Evolutionary conservation across 2,888 invertebrate species (phyloP), one percentile per base, ranked within the genome.

Genomic region (Bombylius discolor): DNA sequence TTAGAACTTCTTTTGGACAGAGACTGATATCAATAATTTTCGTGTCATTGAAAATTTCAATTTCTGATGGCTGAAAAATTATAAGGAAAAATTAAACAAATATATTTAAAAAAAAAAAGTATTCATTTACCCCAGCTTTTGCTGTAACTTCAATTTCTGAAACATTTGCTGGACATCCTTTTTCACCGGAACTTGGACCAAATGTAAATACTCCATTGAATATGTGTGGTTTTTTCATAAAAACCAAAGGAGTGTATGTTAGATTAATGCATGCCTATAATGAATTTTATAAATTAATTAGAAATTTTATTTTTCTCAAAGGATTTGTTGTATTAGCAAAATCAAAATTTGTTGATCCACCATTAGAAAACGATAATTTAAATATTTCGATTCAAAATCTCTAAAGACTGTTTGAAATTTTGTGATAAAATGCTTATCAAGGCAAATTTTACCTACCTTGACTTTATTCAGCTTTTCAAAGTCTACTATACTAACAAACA

Each of bases 1-100:
- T 73, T 6, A 73, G 65, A 51, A 73, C 68, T 57, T 73, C 73
- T 54, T 71, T 71, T 51, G 73, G 73, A 56, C 73, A 73, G 49
- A 68, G 68, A 56, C 68, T 67, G 6, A 68, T 70, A 57, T 71
- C 49, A 23, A 39, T 14, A 13, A 47, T 46, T 33, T 47, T 36
- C 39, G 51, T 54, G 33, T 51, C 69, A 34, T 68, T 69, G 4
- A 71, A 64, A 42, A 56, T 50, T 34, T 55, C 54, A 4, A 49
- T 51, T n/a, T 71, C 71, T 13, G 73, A 69, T 4, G 71, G 71
- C 73, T 73, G 53, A 5, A 60, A 61, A 47, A 23, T 23, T 31
- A 45, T 45, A 44, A 14, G 51, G 53, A 45, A 47, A 32, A 33
- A 53, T 42, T 44, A 12, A 11, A 23, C 12, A 5, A 36, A 50